Conservation (phyloP, 1,140 invertebrate genomes). For the Watersipora subatra region DNA sequence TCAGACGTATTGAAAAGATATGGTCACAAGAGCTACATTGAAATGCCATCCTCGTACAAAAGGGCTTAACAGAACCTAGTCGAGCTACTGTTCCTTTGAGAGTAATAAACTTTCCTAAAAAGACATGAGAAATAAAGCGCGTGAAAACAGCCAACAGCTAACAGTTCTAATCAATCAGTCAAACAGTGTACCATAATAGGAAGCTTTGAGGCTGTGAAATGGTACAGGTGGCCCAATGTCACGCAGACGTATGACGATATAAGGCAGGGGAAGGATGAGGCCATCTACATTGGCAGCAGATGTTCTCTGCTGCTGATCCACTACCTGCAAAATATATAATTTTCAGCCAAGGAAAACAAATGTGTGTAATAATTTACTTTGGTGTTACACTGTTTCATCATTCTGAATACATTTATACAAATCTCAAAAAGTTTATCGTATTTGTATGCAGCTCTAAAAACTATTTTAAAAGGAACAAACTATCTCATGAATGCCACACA, state of each 20-base stretch:
- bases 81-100: slow-evolving; percentile 73
- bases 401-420: no score
- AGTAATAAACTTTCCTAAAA: slow-evolving; percentile 61
- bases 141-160: not conserved
- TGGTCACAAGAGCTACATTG: slow-evolving; percentile 57
- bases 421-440: no score
- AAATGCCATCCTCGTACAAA: slow-evolving; percentile 66
- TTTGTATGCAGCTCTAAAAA: no score
- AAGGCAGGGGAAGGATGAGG: slow-evolving; percentile 32
- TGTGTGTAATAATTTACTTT: no score
- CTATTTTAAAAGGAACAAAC: no score
- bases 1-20: slow-evolving; percentile 29
- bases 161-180: not conserved
- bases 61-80: slow-evolving; percentile 58
- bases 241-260: slow-evolving; percentile 51
- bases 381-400: no score
- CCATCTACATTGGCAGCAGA: not conserved
- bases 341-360: no score
- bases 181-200: slow-evolving; percentile 54
- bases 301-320: not conserved
- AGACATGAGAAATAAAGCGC: not conserved
- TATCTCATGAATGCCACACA: no score
- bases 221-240: slow-evolving; percentile 55
- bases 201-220: slow-evolving; percentile 61
- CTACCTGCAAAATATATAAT: no score